Evolutionary conservation across 2,888 invertebrate genomes (phyloP), one percentile per base, ranked within the genome.

Genomic region (Smittia sp.): DNA sequence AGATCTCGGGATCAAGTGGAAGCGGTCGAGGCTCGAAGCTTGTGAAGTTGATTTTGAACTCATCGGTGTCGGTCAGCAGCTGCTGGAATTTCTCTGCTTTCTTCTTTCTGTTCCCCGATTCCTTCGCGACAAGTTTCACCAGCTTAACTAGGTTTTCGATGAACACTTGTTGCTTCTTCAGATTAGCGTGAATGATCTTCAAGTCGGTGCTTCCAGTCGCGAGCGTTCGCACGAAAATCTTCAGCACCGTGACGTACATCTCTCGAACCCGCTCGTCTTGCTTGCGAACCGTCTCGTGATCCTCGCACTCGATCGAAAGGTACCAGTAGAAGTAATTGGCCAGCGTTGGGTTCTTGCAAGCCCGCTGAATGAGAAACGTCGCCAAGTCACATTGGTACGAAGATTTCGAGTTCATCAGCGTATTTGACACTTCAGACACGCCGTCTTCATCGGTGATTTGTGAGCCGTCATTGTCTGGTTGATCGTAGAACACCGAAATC

Each of bases 271-370:
- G 85, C 70, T 85, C 85, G 79, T 94, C 92, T 80, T 92, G 92
- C 77, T 90, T 89, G 9, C 84, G 85, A 72, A 83, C 81, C 27
- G 85, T 87, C 80, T 91, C 91, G 76, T 91, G 90, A 81, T 95
- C 94, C 82, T 96, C 96, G 81, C 96, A 94, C 83, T 98, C 98
- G 75, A 97, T 93, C 75, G 92, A 87, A 76, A 96, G 85, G 84
- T 95, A 96, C 99, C 99, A 99, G 84, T 94, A 98, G 77, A 99
- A 90, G 82, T 98, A 98, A 85, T 98, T 98, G 66, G 96, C 96
- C 63, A 99, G 84, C 15, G 89, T 90, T 68, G 91, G 88, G 85
- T 98, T 96, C 78, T 88, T 88, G 81, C 94, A 92, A 0, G 98
- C 96, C 74, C 97, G 87, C 69, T 88, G 86, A 76, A 98, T 95